A percentile compares a stretch with the other conserved stretches of the same genome.
phyloP scores from a whole-genome alignment of 1,140 invertebrate genomes.

The Ruditapes philippinarum region DNA sequence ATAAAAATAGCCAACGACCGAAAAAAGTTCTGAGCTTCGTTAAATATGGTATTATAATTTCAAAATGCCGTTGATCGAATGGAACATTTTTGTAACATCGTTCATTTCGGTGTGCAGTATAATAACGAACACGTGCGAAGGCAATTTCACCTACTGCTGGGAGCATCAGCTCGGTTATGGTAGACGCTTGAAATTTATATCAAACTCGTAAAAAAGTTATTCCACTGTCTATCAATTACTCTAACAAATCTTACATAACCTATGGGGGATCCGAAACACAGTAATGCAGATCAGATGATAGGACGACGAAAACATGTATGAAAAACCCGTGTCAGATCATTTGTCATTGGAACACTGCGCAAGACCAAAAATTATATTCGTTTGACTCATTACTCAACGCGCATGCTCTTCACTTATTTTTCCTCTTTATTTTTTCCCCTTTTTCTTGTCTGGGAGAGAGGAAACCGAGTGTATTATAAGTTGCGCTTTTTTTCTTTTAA shows the following conservation, averaged over 20 bases:
- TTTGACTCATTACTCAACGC: too few relatives aligned
- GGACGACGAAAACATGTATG: not conserved
- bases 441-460: too few relatives aligned
- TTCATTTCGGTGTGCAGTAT: not conserved
- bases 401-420: too few relatives aligned
- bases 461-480: too few relatives aligned
- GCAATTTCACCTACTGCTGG: constrained; percentile 21
- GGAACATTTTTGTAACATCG: not conserved
- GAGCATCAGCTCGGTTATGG: not conserved
- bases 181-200: constrained; percentile 40
- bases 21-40: not conserved
- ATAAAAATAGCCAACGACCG: too few relatives aligned
- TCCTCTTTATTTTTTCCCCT: too few relatives aligned
- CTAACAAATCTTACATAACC: constrained; percentile 34
- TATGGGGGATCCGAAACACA: not conserved
- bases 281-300: not conserved
- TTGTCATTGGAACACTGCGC: too few relatives aligned
- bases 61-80: not conserved
- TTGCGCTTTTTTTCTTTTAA: too few relatives aligned
- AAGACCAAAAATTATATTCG: too few relatives aligned
- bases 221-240: constrained; percentile 48
- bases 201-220: constrained; percentile 51
- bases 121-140: constrained; percentile 43
- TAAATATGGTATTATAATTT: not conserved
- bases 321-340: not conserved